These are phyloP conservation scores for Phodopus roborovskii DNA, from an alignment of 2,113 vertebrate genomes.

Conservation along the genomic window DNA sequence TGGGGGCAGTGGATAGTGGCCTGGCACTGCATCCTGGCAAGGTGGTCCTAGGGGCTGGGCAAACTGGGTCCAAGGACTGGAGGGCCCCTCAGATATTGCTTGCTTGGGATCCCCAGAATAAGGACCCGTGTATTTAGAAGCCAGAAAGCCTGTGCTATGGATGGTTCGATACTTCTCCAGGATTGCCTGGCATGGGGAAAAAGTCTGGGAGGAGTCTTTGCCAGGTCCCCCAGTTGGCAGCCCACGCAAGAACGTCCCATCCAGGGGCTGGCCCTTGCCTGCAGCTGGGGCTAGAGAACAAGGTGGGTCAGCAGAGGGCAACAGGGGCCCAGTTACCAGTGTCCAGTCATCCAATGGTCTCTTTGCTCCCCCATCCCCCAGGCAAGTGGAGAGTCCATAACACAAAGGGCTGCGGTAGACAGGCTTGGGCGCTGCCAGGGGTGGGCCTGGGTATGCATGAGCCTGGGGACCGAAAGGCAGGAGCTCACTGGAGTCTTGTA, in stretches of 20 bases:
- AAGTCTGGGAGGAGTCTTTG: slow-evolving; percentile 80
- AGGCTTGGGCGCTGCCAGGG: slow-evolving; percentile 90
- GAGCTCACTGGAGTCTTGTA: slow-evolving; percentile 77
- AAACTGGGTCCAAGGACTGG: slow-evolving; percentile 83
- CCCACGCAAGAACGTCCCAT: slow-evolving; percentile 78
- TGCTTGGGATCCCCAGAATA: slow-evolving; percentile 78
- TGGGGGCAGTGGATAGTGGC: slow-evolving; percentile 84
- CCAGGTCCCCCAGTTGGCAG: slow-evolving; percentile 48
- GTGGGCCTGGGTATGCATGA: slow-evolving; percentile 76
- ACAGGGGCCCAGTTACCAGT: slow-evolving; percentile 23
- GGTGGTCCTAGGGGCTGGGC: slow-evolving; percentile 77
- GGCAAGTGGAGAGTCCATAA: slow-evolving; percentile 79
- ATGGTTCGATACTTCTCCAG: slow-evolving; percentile 76
- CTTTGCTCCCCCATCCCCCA: slow-evolving; percentile 80
- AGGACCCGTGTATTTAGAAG: slow-evolving; percentile 80
- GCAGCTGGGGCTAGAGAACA: slow-evolving; percentile 73
- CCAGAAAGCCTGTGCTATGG: slow-evolving; percentile 67
- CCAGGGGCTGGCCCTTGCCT: slow-evolving; percentile 74
- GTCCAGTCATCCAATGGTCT: slow-evolving; percentile 86
- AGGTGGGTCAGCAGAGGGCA: not conserved
- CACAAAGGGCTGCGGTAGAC: slow-evolving; percentile 88
- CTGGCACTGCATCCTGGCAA: slow-evolving; percentile 84
- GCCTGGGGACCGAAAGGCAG: slow-evolving; percentile 70
- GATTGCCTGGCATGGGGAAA: slow-evolving; percentile 65
- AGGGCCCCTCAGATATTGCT: slow-evolving; percentile 59